These are phyloP conservation scores for Gopherus evgoodei DNA, from an alignment of 2,113 vertebrate species.

Conservation along the genomic window DNA sequence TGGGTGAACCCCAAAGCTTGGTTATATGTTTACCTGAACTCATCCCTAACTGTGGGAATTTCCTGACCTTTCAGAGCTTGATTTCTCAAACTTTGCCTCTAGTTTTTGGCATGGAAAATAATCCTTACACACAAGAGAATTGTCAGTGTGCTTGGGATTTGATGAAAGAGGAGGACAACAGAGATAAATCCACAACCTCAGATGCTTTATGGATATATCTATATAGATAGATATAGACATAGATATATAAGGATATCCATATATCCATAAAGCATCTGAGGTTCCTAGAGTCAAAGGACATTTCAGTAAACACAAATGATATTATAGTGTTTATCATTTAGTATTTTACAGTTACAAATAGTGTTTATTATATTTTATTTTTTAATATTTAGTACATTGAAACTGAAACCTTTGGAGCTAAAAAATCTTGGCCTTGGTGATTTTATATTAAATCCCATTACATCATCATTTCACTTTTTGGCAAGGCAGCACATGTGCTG, in stretches of 20 bases:
- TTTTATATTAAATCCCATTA: slow-evolving; percentile 7
- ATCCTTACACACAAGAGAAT: background rate
- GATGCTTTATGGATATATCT: too few relatives aligned
- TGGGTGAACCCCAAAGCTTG: background rate
- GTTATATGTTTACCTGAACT: background rate
- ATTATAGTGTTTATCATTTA: background rate
- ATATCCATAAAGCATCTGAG: background rate
- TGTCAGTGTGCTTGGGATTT: background rate
- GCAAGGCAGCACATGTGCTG: background rate
- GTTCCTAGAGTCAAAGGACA: background rate
- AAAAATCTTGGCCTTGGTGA: slow-evolving; percentile 22
- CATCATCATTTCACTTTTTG: slow-evolving; percentile 22
- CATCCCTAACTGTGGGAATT: background rate
- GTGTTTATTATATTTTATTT: background rate
- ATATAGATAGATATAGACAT: too few relatives aligned
- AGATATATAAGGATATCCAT: background rate
- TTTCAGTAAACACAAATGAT: background rate
- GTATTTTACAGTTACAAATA: background rate
- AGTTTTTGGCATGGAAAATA: background rate
- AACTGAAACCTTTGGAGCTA: background rate
- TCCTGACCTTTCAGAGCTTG: background rate
- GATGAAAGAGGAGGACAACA: background rate
- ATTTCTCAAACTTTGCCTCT: background rate
- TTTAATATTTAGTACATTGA: background rate
- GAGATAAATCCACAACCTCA: background rate